Percentiles rank a stretch among this genome's conserved stretches.
Evolutionary conservation across 2,888 invertebrate genomes (phyloP).

Genomic region (Notodonta dromedarius): DNA sequence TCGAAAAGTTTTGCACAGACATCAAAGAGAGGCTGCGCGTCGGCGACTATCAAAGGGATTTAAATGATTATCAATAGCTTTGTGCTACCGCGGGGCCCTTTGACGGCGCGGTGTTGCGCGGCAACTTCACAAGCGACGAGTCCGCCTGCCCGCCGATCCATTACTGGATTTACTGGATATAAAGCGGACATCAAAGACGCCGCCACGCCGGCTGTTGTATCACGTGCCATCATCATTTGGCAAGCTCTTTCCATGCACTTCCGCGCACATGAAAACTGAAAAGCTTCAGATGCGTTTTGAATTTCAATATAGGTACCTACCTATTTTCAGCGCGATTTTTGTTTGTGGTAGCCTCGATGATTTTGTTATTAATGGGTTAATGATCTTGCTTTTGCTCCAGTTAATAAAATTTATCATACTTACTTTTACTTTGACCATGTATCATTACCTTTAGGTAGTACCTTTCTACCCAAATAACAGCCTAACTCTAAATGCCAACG

Average conservation of each 20-base stretch:
- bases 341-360: too few species aligned
- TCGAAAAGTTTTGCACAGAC: conserved; percentile 17
- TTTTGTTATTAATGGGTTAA: too few species aligned
- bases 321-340: background rate
- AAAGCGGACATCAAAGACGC: conserved; percentile 72
- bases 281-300: conserved; percentile 14
- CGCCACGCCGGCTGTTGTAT: conserved; percentile 57
- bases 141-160: conserved; percentile 65
- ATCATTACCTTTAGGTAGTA: too few species aligned
- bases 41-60: conserved; percentile 75
- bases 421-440: too few species aligned
- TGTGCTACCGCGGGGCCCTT: conserved; percentile 74
- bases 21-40: conserved; percentile 59
- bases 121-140: conserved; percentile 65
- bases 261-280: conserved; percentile 17
- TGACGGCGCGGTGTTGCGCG: conserved; percentile 67
- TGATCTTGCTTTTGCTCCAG: too few species aligned
- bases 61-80: conserved; percentile 78
- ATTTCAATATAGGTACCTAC: conserved; percentile 8
- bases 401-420: too few species aligned
- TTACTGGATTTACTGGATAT: conserved; percentile 58
- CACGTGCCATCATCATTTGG: conserved; percentile 66
- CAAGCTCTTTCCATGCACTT: conserved; percentile 33
- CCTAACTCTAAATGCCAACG: too few species aligned
- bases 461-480: too few species aligned